Conservation (phyloP, 2,113 vertebrate species). For the Neotoma lepida region DNA sequence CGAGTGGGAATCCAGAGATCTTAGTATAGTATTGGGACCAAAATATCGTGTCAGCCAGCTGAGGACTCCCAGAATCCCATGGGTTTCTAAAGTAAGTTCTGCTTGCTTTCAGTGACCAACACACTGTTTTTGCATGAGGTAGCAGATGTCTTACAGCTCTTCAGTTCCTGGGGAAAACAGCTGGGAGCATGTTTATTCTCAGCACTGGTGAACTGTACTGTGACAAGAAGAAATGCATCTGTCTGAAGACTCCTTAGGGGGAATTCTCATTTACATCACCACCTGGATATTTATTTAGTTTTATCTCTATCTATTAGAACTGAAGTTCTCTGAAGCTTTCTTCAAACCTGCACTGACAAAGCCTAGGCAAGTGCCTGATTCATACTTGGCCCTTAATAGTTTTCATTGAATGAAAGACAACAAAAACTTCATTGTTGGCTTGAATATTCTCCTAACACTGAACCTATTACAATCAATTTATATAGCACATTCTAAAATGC, state of each 20-base stretch:
- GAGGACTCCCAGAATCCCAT: neutral
- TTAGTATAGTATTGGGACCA: neutral
- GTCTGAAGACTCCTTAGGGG: neutral
- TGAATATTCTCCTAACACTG: conserved; percentile 25
- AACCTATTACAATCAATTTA: neutral
- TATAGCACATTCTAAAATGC: neutral
- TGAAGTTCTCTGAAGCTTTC: neutral
- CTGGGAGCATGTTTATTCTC: neutral
- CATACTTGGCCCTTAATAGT: neutral
- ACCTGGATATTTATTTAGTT: neutral
- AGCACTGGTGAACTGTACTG: neutral
- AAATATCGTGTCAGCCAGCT: neutral
- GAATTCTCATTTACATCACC: neutral
- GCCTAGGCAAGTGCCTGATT: neutral
- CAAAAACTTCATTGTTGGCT: neutral
- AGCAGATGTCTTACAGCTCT: neutral
- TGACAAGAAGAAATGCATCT: neutral
- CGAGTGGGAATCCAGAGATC: neutral
- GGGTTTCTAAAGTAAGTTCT: conserved; percentile 65
- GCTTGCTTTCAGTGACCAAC: neutral
- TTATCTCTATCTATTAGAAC: neutral
- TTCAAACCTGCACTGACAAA: neutral
- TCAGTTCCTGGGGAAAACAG: neutral
- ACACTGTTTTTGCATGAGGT: neutral
- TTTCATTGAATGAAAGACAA: neutral